These are phyloP conservation scores for Camponotus vicinus DNA, from an alignment of 1,140 invertebrate species.

Conservation along the genomic window DNA sequence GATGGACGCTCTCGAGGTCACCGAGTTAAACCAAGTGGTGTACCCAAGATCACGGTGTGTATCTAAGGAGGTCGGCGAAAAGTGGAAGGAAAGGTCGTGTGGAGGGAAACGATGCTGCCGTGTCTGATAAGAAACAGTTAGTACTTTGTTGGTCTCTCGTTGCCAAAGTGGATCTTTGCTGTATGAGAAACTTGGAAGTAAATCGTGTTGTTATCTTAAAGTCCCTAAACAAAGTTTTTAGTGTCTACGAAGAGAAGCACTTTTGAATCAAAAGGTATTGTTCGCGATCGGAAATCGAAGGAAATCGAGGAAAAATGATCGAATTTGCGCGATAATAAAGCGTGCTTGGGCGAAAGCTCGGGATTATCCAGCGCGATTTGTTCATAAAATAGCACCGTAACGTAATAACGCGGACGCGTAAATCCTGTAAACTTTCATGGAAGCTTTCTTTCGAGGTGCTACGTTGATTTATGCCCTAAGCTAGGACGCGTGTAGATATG, in stretches of 20 bases:
- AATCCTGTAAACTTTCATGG: neutral
- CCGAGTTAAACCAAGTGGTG: constrained; percentile 25
- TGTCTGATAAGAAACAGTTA: constrained; percentile 42
- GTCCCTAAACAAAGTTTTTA: neutral
- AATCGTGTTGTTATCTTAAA: neutral
- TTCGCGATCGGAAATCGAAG: neutral
- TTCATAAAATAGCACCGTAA: neutral
- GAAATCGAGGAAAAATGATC: neutral
- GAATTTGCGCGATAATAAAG: neutral
- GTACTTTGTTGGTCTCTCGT: constrained; percentile 13
- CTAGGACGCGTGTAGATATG: neutral
- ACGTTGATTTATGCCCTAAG: neutral
- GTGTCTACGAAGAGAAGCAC: neutral
- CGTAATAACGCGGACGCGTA: neutral
- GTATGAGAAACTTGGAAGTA: constrained; percentile 8
- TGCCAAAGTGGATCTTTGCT: neutral
- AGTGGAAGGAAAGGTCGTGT: constrained; percentile 34
- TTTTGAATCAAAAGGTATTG: neutral
- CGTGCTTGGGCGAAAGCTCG: neutral
- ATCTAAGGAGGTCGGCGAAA: constrained; percentile 16
- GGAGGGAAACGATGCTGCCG: constrained; percentile 32
- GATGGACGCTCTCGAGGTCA: constrained; percentile 28
- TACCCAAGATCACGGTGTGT: neutral
- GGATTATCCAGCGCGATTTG: neutral
- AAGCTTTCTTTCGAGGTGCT: neutral